Evolutionary conservation across 2,113 vertebrate species (phyloP).

Genomic region (Microtus montanus): DNA sequence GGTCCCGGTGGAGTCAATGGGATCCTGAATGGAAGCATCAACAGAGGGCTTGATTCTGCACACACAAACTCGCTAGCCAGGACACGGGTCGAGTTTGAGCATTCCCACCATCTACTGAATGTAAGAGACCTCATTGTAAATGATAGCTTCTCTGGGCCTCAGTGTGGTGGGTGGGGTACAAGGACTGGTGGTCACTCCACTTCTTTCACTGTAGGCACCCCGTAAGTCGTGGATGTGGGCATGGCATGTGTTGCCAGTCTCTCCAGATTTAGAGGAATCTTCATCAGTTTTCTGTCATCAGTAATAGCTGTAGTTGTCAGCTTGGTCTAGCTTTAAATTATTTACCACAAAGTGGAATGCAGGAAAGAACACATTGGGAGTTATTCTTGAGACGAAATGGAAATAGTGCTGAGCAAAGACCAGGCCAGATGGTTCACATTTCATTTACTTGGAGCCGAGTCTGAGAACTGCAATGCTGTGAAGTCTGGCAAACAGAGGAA

Average conservation of each 20-base stretch:
- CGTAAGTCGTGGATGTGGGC: not conserved
- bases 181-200: not conserved
- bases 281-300: not conserved
- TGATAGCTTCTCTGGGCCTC: not conserved
- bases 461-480: not conserved
- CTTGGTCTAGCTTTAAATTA: slow-evolving; percentile 31
- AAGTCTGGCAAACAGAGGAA: not conserved
- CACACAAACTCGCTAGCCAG: slow-evolving; percentile 81
- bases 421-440: not conserved
- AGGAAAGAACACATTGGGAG: not conserved
- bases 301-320: not conserved
- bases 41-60: slow-evolving; percentile 83
- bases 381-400: slow-evolving; percentile 1
- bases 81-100: slow-evolving; percentile 88
- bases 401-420: not conserved
- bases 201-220: not conserved
- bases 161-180: not conserved
- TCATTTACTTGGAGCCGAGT: not conserved
- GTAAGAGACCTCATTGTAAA: slow-evolving; percentile 85
- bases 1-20: slow-evolving; percentile 85
- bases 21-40: slow-evolving; percentile 86
- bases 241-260: not conserved
- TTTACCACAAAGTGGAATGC: not conserved
- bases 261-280: not conserved
- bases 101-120: slow-evolving; percentile 88